Conservation (phyloP, 1,140 invertebrate genomes). For the Diorhabda sublineata region DNA sequence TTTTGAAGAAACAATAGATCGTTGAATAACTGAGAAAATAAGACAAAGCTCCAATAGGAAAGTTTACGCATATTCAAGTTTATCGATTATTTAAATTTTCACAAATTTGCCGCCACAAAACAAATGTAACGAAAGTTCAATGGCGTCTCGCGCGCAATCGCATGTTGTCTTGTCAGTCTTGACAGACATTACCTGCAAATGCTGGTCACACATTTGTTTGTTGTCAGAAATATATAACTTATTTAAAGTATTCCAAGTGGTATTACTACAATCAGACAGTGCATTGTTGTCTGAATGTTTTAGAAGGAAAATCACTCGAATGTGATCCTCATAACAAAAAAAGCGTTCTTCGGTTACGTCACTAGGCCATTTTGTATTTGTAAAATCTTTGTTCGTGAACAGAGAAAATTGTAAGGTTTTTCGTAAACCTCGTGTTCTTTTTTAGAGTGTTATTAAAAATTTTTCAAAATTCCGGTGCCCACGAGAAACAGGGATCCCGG, state of each 20-base stretch:
- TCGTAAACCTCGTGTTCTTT: conserved; percentile 24
- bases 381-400: conserved; percentile 26
- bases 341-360: conserved; percentile 40
- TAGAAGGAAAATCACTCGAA: conserved; percentile 15
- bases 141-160: conserved; percentile 15
- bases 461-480: conserved; percentile 60
- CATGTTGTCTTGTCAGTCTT: conserved; percentile 25
- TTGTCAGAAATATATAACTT: conserved; percentile 25
- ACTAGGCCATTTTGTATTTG: conserved; percentile 45
- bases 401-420: conserved; percentile 21
- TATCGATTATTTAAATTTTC: conserved; percentile 29
- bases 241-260: conserved; percentile 27
- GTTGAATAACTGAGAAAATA: conserved; percentile 7
- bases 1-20: conserved; percentile 12
- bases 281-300: conserved; percentile 6
- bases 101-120: conserved; percentile 32
- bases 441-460: conserved; percentile 28
- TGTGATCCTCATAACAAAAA: conserved; percentile 21
- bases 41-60: conserved; percentile 17
- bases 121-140: conserved; percentile 17
- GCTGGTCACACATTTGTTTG: conserved; percentile 27
- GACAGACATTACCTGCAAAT: conserved; percentile 35
- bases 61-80: conserved; percentile 26
- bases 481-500: conserved; percentile 58
- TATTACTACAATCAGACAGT: conserved; percentile 14